Evolutionary conservation across 2,888 invertebrate species (phyloP).

Genomic region (Andrena bucephala): DNA sequence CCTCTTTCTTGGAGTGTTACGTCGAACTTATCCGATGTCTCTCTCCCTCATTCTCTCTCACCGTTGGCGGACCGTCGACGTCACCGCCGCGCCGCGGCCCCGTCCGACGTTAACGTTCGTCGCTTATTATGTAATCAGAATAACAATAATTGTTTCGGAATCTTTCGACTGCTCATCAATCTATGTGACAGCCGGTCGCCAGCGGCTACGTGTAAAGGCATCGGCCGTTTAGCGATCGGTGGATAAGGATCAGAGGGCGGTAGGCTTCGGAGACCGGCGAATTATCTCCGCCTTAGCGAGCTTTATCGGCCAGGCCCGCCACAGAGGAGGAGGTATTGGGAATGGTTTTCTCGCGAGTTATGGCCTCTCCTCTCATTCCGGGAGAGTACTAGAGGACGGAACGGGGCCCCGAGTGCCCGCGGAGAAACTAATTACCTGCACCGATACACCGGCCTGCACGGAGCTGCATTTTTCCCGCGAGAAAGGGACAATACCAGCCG

Average conservation of each 20-base stretch:
- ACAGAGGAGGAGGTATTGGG: conserved; percentile 33
- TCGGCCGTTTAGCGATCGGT: conserved; percentile 51
- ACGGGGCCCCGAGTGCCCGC: conserved; percentile 11
- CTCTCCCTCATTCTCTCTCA: conserved; percentile 1
- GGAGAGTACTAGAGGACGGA: conserved; percentile 1
- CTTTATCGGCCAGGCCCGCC: conserved; percentile 44
- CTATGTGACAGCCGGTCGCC: conserved; percentile 79
- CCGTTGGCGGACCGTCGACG: not conserved
- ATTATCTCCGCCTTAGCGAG: conserved; percentile 57
- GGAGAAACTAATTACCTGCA: conserved; percentile 27
- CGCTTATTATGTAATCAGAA: conserved; percentile 83
- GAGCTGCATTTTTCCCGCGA: conserved; percentile 7
- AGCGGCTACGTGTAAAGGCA: conserved; percentile 54
- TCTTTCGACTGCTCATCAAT: conserved; percentile 81
- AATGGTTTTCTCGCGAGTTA: conserved; percentile 59
- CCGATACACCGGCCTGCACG: conserved; percentile 3
- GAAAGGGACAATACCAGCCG: too few relatives aligned
- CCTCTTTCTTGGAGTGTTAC: conserved; percentile 23
- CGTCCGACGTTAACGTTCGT: conserved; percentile 51
- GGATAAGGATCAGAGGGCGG: conserved; percentile 58
- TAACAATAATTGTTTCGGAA: conserved; percentile 82
- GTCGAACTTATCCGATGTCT: not conserved
- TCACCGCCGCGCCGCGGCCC: not conserved
- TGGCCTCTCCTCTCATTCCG: conserved; percentile 18
- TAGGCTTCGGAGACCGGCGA: conserved; percentile 31